Percentiles rank a stretch among this genome's conserved stretches.
phyloP scores from a whole-genome alignment of 2,797 vertebrate species.

The Brotula barbata region DNA sequence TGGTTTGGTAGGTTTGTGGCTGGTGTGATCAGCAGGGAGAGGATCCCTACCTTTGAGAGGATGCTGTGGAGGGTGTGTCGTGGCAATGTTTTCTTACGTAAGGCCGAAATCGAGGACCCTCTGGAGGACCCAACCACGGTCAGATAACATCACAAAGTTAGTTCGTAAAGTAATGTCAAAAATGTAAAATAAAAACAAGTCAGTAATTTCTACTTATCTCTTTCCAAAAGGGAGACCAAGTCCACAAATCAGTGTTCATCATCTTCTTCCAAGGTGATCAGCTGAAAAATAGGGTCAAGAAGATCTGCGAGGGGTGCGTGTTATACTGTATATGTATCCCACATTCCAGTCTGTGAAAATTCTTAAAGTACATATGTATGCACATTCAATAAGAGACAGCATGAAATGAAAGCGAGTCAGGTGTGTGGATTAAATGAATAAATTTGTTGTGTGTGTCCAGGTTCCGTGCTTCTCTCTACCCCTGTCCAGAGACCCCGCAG shows the following conservation, averaged over 20 bases:
- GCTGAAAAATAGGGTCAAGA: slow-evolving; percentile 93
- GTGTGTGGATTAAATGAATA: no score
- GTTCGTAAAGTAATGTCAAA: not conserved
- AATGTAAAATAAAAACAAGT: no score
- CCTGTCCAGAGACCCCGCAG: slow-evolving; percentile 94
- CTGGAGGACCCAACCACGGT: slow-evolving; percentile 95
- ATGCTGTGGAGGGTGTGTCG: slow-evolving; percentile 98
- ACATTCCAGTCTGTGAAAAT: no score
- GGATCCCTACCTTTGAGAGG: slow-evolving; percentile 94
- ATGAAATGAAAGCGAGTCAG: no score
- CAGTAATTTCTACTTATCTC: not conserved
- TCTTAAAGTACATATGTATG: not conserved
- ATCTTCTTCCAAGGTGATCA: slow-evolving; percentile 98
- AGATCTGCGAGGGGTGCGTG: slow-evolving; percentile 92
- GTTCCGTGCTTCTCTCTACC: slow-evolving; percentile 97
- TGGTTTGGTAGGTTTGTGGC: slow-evolving; percentile 88
- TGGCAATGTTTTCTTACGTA: slow-evolving; percentile 95
- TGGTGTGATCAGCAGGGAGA: slow-evolving; percentile 93
- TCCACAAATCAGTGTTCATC: slow-evolving; percentile 96
- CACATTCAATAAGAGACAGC: not conserved
- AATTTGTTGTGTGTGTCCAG: slow-evolving; percentile 68
- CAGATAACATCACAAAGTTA: slow-evolving; percentile 40
- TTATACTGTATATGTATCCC: no score
- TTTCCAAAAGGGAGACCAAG: slow-evolving; percentile 86
- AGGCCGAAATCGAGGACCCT: slow-evolving; percentile 95